Percentiles rank a stretch among this genome's conserved stretches.
These are phyloP conservation scores for Neelides sp. DNA, from an alignment of 1,140 invertebrate genomes.

Conservation along the genomic window DNA sequence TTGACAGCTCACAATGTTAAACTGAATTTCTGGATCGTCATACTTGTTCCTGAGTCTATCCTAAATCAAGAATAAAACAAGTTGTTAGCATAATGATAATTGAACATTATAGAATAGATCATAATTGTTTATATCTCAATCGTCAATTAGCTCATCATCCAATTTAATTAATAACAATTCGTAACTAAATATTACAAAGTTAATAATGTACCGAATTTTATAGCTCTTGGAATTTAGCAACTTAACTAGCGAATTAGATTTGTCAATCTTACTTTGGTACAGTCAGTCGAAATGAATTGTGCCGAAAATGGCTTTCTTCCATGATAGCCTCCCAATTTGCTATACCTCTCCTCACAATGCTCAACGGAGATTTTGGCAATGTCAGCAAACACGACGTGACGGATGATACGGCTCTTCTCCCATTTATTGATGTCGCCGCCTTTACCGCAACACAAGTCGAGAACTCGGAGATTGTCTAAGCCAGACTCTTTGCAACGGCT, in stretches of 20 bases:
- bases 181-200: too few species aligned
- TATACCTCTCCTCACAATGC: constrained; percentile 48
- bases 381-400: constrained; percentile 84
- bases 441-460: constrained; percentile 70
- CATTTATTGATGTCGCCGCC: constrained; percentile 95
- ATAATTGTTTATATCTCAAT: too few species aligned
- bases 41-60: constrained; percentile 54
- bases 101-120: constrained; percentile 7
- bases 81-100: constrained; percentile 1
- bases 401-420: constrained; percentile 61
- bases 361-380: constrained; percentile 84
- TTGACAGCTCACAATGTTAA: constrained; percentile 91
- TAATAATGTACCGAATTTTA: too few species aligned
- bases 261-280: constrained; percentile 54
- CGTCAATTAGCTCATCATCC: too few species aligned
- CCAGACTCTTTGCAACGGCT: background rate
- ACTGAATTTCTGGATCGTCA: constrained; percentile 54
- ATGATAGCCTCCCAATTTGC: constrained; percentile 33
- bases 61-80: constrained; percentile 34
- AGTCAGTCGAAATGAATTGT: constrained; percentile 84
- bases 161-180: too few species aligned
- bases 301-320: constrained; percentile 50
- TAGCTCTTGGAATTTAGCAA: too few species aligned
- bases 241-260: too few species aligned
- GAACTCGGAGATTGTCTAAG: constrained; percentile 34